Evolutionary conservation across 2,888 invertebrate species (phyloP).

Genomic region (Trachelus iudaicus): DNA sequence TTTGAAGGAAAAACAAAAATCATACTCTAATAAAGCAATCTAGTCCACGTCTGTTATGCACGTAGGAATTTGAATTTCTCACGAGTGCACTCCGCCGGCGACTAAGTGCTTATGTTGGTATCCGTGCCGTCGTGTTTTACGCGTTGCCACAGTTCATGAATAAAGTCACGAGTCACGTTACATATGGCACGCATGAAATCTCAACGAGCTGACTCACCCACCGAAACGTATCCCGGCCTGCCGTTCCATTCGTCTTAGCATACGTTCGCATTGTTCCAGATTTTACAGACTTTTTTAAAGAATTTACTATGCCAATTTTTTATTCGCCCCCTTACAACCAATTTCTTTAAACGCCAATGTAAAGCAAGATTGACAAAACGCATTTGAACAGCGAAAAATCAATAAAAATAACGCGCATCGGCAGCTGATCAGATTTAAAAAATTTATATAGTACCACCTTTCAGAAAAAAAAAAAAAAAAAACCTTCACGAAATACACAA

Average conservation of each 20-base stretch:
- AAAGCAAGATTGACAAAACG: background rate
- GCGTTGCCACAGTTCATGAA: conserved; percentile 23
- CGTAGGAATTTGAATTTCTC: background rate
- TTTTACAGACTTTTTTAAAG: background rate
- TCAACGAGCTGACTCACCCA: conserved; percentile 4
- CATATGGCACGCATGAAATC: conserved; percentile 10
- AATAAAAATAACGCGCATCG: background rate
- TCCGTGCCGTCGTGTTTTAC: conserved; percentile 12
- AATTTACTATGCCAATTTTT: background rate
- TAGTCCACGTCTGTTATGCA: background rate
- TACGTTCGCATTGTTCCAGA: background rate
- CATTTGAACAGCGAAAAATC: background rate
- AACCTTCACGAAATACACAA: conserved; percentile 33
- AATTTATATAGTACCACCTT: background rate
- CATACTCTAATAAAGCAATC: background rate
- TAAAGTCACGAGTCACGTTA: conserved; percentile 20
- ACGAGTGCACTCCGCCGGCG: background rate
- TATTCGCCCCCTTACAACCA: background rate
- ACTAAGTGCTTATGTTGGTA: background rate
- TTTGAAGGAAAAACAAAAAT: background rate
- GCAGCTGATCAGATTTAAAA: background rate
- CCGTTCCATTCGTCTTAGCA: background rate
- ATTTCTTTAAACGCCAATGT: background rate
- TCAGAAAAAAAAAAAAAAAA: background rate
- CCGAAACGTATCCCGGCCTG: background rate